Percentiles rank a stretch among this genome's conserved stretches.
phyloP scores from a whole-genome alignment of 2,113 vertebrate genomes.

The Anguilla japonica region DNA sequence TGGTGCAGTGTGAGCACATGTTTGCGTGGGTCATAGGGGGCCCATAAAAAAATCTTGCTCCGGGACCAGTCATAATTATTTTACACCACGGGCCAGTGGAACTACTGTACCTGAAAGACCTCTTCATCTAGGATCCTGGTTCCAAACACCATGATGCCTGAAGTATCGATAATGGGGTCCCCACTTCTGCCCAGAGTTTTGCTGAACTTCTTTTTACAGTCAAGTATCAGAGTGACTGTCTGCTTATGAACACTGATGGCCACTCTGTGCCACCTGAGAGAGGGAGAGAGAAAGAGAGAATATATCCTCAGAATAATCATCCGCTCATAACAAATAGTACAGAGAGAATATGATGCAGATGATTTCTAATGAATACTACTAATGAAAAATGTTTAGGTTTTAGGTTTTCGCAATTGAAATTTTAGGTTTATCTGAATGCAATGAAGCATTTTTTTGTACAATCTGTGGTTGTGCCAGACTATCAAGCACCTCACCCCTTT shows the following conservation, averaged over 20 bases:
- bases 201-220: conserved; percentile 84
- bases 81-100: background rate
- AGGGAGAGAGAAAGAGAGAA: background rate
- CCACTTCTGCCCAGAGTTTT: conserved; percentile 79
- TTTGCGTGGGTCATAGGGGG: no score
- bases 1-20: no score
- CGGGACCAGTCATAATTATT: no score
- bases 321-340: background rate
- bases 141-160: conserved; percentile 91
- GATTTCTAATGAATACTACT: no score
- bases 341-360: background rate
- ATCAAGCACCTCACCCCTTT: no score
- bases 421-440: no score
- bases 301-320: background rate
- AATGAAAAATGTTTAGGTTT: no score
- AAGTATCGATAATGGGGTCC: conserved; percentile 81
- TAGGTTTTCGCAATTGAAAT: no score
- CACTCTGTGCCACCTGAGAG: conserved; percentile 88
- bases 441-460: no score
- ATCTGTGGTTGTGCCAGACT: no score
- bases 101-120: conserved; percentile 85
- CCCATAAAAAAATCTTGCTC: no score
- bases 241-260: conserved; percentile 88
- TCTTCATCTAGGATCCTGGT: conserved; percentile 91
- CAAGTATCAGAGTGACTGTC: conserved; percentile 83